Evolutionary conservation across 2,888 invertebrate species (phyloP).

Genomic region (Ernsta delagoae): DNA sequence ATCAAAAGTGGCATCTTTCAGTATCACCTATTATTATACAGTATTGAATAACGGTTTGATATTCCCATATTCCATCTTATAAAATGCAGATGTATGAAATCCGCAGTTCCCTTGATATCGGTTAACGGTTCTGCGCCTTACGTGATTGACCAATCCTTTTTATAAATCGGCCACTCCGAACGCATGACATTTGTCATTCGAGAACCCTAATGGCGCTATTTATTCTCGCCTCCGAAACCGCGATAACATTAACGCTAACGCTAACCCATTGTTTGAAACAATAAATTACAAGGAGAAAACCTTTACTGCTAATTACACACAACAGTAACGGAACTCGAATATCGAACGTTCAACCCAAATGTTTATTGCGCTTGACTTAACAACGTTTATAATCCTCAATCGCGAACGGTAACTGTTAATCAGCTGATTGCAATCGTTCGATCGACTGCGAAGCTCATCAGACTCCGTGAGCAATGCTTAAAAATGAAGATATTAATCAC

Average conservation of each 20-base stretch:
- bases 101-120: not conserved
- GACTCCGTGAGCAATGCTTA: constrained; percentile 13
- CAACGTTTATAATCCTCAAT: constrained; percentile 38
- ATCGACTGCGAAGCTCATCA: constrained; percentile 1
- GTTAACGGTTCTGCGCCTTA: constrained; percentile 21
- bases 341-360: constrained; percentile 39
- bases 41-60: not conserved
- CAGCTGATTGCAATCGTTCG: constrained; percentile 31
- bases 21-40: not conserved
- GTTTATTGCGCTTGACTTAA: constrained; percentile 39
- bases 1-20: no score
- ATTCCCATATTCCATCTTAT: not conserved
- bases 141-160: constrained; percentile 19
- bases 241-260: constrained; percentile 25
- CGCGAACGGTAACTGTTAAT: constrained; percentile 38
- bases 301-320: constrained; percentile 24
- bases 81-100: no score
- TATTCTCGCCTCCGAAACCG: constrained; percentile 11
- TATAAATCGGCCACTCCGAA: constrained; percentile 14
- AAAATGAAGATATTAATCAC: constrained; percentile 44
- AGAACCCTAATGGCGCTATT: constrained; percentile 22
- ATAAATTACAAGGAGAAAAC: constrained; percentile 20
- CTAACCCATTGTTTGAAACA: constrained; percentile 22
- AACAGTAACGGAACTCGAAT: constrained; percentile 39
- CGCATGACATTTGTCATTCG: constrained; percentile 23